phyloP scores from a whole-genome alignment of 2,888 invertebrate genomes.

The Horisme vitalbata region DNA sequence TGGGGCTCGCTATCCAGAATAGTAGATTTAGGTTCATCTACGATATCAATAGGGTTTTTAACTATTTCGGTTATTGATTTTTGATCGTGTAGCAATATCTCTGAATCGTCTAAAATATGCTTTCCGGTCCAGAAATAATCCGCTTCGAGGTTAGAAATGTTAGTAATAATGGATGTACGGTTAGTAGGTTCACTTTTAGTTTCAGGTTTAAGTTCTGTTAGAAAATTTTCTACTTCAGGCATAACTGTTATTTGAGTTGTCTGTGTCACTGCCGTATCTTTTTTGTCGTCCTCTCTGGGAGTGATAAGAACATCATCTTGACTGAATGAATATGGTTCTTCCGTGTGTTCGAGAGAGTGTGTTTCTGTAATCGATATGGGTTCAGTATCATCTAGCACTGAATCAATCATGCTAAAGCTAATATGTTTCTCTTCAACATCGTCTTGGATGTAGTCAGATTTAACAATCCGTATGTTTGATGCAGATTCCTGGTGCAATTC shows the following conservation, averaged over 20 bases:
- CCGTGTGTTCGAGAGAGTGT: conserved; percentile 45
- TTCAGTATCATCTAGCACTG: conserved; percentile 52
- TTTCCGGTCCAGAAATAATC: conserved; percentile 85
- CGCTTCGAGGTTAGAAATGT: conserved; percentile 62
- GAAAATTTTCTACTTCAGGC: conserved; percentile 17
- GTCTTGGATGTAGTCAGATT: conserved; percentile 25
- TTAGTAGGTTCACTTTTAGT: conserved; percentile 48
- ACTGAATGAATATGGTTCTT: conserved; percentile 37
- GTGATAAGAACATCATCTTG: conserved; percentile 43
- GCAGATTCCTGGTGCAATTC: conserved; percentile 26
- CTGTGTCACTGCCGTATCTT: conserved; percentile 22
- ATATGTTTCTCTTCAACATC: conserved; percentile 52
- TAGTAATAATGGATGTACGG: conserved; percentile 57
- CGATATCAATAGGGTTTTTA: conserved; percentile 22
- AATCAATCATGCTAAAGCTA: conserved; percentile 58
- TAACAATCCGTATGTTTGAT: conserved; percentile 7
- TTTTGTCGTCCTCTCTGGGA: conserved; percentile 45
- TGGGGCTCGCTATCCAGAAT: conserved; percentile 28
- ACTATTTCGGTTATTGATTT: conserved; percentile 38
- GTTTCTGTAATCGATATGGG: conserved; percentile 43
- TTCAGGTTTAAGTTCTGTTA: conserved; percentile 20
- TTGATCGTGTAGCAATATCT: conserved; percentile 58
- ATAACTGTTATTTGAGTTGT: conserved; percentile 3
- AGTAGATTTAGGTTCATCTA: conserved; percentile 26
- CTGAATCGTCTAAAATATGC: conserved; percentile 83